A percentile compares a stretch with the other conserved stretches of the same genome.
Conservation (phyloP, 2,888 invertebrate species). For the Nemotelus pantherinus region DNA sequence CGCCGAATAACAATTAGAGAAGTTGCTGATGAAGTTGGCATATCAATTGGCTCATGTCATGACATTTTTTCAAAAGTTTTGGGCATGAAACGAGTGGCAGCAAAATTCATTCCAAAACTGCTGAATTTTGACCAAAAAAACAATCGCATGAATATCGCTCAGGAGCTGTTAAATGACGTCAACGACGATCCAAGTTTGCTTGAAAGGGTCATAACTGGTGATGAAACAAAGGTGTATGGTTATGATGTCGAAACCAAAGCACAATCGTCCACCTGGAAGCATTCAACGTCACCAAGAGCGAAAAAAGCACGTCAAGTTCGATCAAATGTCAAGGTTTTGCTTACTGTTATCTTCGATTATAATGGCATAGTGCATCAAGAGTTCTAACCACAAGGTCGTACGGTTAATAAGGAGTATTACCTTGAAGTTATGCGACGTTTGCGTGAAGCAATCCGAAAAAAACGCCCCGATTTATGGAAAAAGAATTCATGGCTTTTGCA, state of each 20-base stretch:
- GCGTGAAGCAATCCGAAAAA: no score
- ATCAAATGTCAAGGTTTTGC: slow-evolving; percentile 25
- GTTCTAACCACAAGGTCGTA: no score
- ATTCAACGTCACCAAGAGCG: neutral
- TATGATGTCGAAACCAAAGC: slow-evolving; percentile 15
- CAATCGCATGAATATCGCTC: slow-evolving; percentile 3
- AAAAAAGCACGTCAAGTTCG: slow-evolving; percentile 31
- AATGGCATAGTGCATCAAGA: no score
- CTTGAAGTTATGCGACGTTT: no score
- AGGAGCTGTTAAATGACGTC: slow-evolving; percentile 11
- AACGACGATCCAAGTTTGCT: neutral
- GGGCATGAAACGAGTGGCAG: neutral
- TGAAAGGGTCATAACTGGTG: slow-evolving; percentile 3
- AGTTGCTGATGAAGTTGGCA: neutral
- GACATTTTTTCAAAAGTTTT: neutral
- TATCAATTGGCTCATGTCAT: neutral
- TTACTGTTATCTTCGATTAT: slow-evolving; percentile 37
- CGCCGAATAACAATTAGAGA: neutral
- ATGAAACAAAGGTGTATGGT: slow-evolving; percentile 13
- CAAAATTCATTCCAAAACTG: no score
- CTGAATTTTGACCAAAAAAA: neutral
- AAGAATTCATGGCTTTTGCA: no score
- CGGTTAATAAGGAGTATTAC: no score
- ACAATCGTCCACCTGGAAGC: neutral
- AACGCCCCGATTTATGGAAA: no score